phyloP scores from a whole-genome alignment of 2,797 vertebrate species.

The Hephaestus fuliginosus region DNA sequence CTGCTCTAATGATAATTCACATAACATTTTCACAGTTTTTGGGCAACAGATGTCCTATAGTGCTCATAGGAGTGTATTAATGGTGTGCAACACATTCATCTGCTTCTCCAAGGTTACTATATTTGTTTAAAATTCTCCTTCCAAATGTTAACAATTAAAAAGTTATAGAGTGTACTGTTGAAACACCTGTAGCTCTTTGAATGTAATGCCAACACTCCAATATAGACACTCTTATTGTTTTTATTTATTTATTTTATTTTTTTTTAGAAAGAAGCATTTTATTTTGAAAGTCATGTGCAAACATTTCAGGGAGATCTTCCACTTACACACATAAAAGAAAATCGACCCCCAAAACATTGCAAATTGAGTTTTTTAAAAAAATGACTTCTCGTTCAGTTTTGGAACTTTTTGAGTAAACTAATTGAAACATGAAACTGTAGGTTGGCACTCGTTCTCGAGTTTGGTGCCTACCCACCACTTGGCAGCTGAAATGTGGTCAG shows the following conservation, averaged over 20 bases:
- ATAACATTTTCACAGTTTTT: constrained; percentile 7
- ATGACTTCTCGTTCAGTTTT: background rate
- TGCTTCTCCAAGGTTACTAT: background rate
- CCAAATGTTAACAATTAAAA: background rate
- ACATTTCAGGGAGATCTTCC: background rate
- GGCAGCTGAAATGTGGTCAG: constrained; percentile 53
- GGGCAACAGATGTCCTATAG: constrained; percentile 20
- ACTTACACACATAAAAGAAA: too few relatives aligned
- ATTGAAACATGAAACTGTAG: constrained; percentile 37
- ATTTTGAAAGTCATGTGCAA: background rate
- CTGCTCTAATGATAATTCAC: constrained; percentile 14
- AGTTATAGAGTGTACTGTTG: background rate
- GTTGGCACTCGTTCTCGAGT: constrained; percentile 3
- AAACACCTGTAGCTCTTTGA: background rate
- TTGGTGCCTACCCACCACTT: constrained; percentile 25
- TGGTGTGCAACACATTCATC: background rate
- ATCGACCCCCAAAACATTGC: rapidly evolving
- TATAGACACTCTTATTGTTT: too few relatives aligned
- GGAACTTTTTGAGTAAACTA: constrained; percentile 23
- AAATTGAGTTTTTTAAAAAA: background rate
- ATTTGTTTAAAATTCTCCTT: background rate
- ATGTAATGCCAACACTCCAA: background rate
- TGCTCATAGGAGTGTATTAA: background rate
- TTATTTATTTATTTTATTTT: too few relatives aligned
- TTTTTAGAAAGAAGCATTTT: background rate